Evolutionary conservation across 2,797 vertebrate species (phyloP), one percentile per base, ranked within the genome.

Genomic region (Hirundo rustica): DNA sequence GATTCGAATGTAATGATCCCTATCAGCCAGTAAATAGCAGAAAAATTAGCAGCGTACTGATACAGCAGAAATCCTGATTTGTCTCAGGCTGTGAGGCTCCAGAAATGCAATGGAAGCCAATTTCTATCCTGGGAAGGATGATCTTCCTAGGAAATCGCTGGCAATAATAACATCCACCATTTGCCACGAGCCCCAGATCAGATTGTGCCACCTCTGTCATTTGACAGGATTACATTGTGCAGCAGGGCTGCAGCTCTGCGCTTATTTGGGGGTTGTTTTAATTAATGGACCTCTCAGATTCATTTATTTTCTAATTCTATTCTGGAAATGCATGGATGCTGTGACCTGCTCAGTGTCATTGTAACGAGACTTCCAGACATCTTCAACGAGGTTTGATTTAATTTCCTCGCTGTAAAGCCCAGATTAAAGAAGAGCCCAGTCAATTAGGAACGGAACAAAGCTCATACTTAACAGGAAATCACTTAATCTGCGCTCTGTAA

Each of bases 121-220:
- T 91, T 96, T 86, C 89, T 89, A 2, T 61, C 67, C 44, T 27
- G 44, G 95, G 93, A 83, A 62, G 80, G 91, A 61, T 30, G 36
- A 90, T 81, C 83, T 92, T 85, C n/a, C 34, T 47, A 47, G 95
- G 96, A 96, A 96, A 90, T 97, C 77, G 68, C 42, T 91, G 95
- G 48, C 95, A 92, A 79, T 95, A 90, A 95, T 29, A 38, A 29
- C 55, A 89, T 53, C 48, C 19, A 3, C 2, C 10, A 0, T 44
- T 90, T 92, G 91, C 66, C 86, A 55, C 9, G 55, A 78, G 40
- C 80, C 74, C 75, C 70, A 82, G 74, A 42, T 44, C 55, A 45
- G 88, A 34, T 54, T 76, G 91, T 5, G 30, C 70, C 72, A 36
- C 92, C 93, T 51, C 58, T 97, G 81, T 20, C 83, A 40, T 76